Base-by-base conservation (phyloP, 2,888 invertebrate species). In the Pseudolycoriella hygida region DNA sequence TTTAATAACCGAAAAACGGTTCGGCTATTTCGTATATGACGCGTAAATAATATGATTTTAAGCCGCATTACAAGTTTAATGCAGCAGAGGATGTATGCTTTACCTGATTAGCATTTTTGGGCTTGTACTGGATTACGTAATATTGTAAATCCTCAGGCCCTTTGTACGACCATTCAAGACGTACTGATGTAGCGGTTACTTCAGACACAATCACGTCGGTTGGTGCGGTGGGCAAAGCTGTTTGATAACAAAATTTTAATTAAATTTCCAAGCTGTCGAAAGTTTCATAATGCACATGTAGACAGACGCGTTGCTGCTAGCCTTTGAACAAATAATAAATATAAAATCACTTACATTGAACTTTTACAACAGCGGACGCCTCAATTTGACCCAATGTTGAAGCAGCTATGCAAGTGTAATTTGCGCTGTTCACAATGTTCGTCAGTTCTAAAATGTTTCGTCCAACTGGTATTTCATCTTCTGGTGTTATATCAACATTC, bases 111-210 rank as follows among this genome's bases (percentile, higher is more conserved):
- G 89, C 87, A 65, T 84, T 85, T 71, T 90, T 92, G 40, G 90
- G 90, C 64, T 93, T 93, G 73, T 93, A 94, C 66, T 92, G 90
- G 57, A 97, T 88, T 53, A 93, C 87, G 68, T 93, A 97, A 64
- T 93, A 93, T 57, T 84, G 84, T n/a, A 93, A 76, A 56, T 92
- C 90, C 58, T 87, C 86, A 1, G 84, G 77, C 12, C 82, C 80
- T 56, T 81, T 84, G 67, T 90, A 89, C 1, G 86, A 81, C 97
- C 97, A 98, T 12, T 85, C 80, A 47, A 98, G 71, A 45, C 89
- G 77, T 18, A 97, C 90, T 2, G 92, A 87, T 17, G 88, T 87
- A 6, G 94, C 87, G 3, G 93, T 92, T 53, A 96, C 85, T 63
- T 94, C 94, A 2, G 90, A 88, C 20, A 90, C 83, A 55, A 81